A percentile compares a stretch with the other conserved stretches of the same genome.
These are phyloP conservation scores for Semicossyphus pulcher DNA, from an alignment of 2,113 vertebrate species.

Conservation along the genomic window DNA sequence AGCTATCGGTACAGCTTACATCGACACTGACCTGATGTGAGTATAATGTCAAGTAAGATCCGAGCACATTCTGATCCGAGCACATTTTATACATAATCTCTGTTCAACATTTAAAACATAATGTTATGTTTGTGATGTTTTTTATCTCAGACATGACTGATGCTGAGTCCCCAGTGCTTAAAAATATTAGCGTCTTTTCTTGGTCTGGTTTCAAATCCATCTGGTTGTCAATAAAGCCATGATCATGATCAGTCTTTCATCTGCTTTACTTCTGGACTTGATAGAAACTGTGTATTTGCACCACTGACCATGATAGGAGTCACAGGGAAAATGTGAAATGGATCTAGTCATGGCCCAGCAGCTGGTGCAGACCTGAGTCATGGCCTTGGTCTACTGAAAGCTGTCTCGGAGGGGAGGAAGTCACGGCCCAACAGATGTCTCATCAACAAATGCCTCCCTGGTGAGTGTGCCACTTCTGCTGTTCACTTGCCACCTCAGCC, in stretches of 20 bases:
- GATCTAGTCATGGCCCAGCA: conserved; percentile 53
- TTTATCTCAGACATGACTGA: no score
- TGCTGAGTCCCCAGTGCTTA: no score
- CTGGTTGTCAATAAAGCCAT: conserved; percentile 3
- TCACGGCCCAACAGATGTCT: conserved; percentile 58
- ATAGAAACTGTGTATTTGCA: conserved; percentile 19
- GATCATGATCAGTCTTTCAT: conserved; percentile 1
- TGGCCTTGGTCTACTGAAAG: conserved; percentile 48
- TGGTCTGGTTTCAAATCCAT: conserved; percentile 1
- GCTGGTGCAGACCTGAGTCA: conserved; percentile 72
- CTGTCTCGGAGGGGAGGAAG: conserved; percentile 50
- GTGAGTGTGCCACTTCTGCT: conserved; percentile 50
- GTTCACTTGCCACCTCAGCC: conserved; percentile 32
- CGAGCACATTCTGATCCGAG: no score
- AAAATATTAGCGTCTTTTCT: no score
- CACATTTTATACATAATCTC: no score
- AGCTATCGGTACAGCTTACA: no score
- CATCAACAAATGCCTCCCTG: conserved; percentile 51
- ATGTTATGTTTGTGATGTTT: no score
- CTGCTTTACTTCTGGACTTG: conserved; percentile 12
- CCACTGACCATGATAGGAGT: conserved; percentile 13
- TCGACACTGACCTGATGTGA: no score
- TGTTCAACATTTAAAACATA: no score
- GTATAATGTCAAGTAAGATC: no score
- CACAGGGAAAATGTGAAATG: conserved; percentile 39